Conservation (phyloP, 2,797 vertebrate species). For the Dryobates pubescens region DNA sequence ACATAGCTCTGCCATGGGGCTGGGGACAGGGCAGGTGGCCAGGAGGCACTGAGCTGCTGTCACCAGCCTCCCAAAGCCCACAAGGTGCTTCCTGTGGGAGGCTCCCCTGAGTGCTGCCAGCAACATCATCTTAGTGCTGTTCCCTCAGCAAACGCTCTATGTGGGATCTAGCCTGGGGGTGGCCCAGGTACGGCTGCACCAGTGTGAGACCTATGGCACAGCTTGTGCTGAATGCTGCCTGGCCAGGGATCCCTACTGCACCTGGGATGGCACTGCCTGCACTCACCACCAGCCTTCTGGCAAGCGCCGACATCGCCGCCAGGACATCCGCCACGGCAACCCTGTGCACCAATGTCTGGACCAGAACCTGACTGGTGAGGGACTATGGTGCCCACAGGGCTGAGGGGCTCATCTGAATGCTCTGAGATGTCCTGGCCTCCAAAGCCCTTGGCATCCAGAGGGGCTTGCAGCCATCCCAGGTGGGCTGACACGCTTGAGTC, state of each 20-base stretch:
- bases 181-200: slow-evolving; percentile 88
- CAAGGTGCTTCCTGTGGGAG: not conserved
- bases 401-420: not conserved
- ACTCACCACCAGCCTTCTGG: slow-evolving; percentile 79
- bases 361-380: slow-evolving; percentile 87
- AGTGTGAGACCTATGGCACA: slow-evolving; percentile 89
- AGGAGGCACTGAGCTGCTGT: not conserved
- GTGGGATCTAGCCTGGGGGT: slow-evolving; percentile 87
- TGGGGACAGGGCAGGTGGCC: not conserved
- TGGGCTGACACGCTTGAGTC: not conserved
- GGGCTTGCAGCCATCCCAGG: not conserved
- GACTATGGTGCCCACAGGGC: fast-evolving
- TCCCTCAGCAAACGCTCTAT: slow-evolving; percentile 86
- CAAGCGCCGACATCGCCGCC: slow-evolving; percentile 89
- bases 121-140: not conserved
- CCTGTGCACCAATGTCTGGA: slow-evolving; percentile 89
- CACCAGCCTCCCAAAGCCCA: not conserved
- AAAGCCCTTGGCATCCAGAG: fast-evolving
- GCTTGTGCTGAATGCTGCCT: slow-evolving; percentile 95
- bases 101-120: fast-evolving
- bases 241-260: slow-evolving; percentile 93
- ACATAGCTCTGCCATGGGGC: fast-evolving
- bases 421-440: fast-evolving
- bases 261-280: slow-evolving; percentile 91
- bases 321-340: slow-evolving; percentile 85